A percentile compares a stretch with the other conserved stretches of the same genome.
Evolutionary conservation across 2,797 vertebrate species (phyloP).

Genomic region (Cetoscarus ocellatus): DNA sequence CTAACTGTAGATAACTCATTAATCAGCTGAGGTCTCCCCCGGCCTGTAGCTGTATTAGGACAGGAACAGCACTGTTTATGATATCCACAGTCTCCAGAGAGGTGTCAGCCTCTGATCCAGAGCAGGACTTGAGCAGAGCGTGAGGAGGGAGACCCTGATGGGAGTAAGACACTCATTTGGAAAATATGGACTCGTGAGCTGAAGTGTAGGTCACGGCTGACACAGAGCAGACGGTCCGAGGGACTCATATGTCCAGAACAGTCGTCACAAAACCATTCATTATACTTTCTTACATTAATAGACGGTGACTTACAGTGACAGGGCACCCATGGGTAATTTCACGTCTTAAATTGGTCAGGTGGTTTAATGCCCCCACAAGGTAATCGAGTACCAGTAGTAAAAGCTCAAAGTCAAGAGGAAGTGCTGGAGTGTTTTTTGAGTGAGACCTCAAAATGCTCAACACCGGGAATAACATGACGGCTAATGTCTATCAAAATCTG

Average conservation of each 20-base stretch:
- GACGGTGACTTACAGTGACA: too few species aligned
- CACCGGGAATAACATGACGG: too few species aligned
- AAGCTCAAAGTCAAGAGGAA: too few species aligned
- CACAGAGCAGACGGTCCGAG: conserved; percentile 21
- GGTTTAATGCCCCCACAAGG: too few species aligned
- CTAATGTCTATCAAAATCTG: too few species aligned
- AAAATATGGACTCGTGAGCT: conserved; percentile 47
- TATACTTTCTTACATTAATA: too few species aligned
- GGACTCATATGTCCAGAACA: background rate
- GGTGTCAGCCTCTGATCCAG: conserved; percentile 55
- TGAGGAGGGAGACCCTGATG: conserved; percentile 12
- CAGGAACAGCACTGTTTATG: conserved; percentile 71
- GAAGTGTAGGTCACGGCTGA: conserved; percentile 34
- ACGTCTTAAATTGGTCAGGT: too few species aligned
- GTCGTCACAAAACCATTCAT: too few species aligned
- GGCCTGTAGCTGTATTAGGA: conserved; percentile 68
- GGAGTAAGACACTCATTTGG: conserved; percentile 36
- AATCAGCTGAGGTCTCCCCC: conserved; percentile 5
- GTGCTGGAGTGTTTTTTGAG: too few species aligned
- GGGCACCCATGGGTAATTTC: too few species aligned
- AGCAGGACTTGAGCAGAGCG: conserved; percentile 45
- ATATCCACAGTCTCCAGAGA: conserved; percentile 16
- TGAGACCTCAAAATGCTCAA: too few species aligned
- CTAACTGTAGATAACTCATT: conserved; percentile 8
- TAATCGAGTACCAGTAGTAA: too few species aligned